A percentile compares a stretch with the other conserved stretches of the same genome.
Conservation (phyloP, 2,888 invertebrate genomes). For the Panorpa germanica region DNA sequence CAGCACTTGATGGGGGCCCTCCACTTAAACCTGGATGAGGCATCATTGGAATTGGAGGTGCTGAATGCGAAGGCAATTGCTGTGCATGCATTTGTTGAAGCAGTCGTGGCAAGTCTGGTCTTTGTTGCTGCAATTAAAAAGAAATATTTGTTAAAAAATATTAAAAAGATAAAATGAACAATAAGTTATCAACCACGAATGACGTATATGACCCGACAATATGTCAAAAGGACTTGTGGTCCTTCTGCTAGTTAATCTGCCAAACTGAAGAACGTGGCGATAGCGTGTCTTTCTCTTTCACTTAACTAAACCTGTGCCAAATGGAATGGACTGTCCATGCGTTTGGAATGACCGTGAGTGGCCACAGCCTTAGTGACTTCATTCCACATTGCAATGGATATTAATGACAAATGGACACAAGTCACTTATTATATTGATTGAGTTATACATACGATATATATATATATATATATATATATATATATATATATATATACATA, state of each 20-base stretch:
- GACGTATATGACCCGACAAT: too few relatives aligned
- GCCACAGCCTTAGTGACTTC: constrained; percentile 29
- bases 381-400: constrained; percentile 28
- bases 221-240: too few relatives aligned
- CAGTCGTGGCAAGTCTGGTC: constrained; percentile 62
- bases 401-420: constrained; percentile 1
- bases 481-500: too few relatives aligned
- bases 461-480: too few relatives aligned
- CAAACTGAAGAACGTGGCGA: constrained; percentile 11
- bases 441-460: too few relatives aligned
- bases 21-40: constrained; percentile 42
- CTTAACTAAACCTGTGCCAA: constrained; percentile 11
- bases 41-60: constrained; percentile 53
- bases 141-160: too few relatives aligned
- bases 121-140: constrained; percentile 52
- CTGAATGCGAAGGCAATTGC: constrained; percentile 51
- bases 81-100: constrained; percentile 90
- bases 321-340: constrained; percentile 6
- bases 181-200: too few relatives aligned
- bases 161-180: too few relatives aligned
- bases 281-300: constrained; percentile 12
- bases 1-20: constrained; percentile 29
- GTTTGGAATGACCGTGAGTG: constrained; percentile 19
- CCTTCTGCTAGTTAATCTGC: constrained; percentile 7
- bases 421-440: too few relatives aligned